These are phyloP conservation scores for Sinocyclocheilus anshuiensis DNA, from an alignment of 2,113 vertebrate genomes.

Conservation along the genomic window DNA sequence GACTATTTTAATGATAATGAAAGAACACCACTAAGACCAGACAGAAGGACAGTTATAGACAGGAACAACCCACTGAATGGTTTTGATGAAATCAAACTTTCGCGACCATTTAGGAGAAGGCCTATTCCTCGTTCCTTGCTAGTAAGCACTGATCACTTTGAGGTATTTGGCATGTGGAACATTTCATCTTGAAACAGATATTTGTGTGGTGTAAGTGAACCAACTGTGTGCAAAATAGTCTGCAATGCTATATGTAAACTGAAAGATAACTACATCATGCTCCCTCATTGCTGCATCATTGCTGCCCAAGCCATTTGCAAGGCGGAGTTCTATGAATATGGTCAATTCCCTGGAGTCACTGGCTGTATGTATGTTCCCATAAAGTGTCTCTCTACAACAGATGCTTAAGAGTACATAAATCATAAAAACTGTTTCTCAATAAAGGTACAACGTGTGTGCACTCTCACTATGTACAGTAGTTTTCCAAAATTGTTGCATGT, in stretches of 20 bases:
- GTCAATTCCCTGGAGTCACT: background rate
- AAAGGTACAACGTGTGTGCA: slow-evolving; percentile 39
- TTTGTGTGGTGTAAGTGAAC: background rate
- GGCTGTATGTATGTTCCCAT: background rate
- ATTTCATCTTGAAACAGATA: background rate
- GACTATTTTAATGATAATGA: slow-evolving; percentile 1
- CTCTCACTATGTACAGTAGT: slow-evolving; percentile 22
- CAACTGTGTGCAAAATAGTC: background rate
- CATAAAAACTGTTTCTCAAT: background rate
- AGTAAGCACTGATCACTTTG: background rate
- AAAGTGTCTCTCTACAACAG: slow-evolving; percentile 15
- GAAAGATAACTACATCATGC: background rate
- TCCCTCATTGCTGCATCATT: background rate
- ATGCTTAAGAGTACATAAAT: slow-evolving; percentile 21
- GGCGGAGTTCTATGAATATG: background rate
- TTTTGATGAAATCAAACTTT: background rate
- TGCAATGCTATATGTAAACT: background rate
- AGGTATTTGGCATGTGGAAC: background rate
- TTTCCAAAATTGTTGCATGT: slow-evolving; percentile 39
- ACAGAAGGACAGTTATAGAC: background rate
- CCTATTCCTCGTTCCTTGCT: background rate
- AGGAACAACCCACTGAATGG: background rate
- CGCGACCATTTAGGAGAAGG: background rate
- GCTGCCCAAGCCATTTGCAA: background rate
- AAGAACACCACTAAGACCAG: background rate